A percentile compares a stretch with the other conserved stretches of the same genome.
Evolutionary conservation across 2,113 vertebrate genomes (phyloP).

Genomic region (Takifugu bimaculatus): DNA sequence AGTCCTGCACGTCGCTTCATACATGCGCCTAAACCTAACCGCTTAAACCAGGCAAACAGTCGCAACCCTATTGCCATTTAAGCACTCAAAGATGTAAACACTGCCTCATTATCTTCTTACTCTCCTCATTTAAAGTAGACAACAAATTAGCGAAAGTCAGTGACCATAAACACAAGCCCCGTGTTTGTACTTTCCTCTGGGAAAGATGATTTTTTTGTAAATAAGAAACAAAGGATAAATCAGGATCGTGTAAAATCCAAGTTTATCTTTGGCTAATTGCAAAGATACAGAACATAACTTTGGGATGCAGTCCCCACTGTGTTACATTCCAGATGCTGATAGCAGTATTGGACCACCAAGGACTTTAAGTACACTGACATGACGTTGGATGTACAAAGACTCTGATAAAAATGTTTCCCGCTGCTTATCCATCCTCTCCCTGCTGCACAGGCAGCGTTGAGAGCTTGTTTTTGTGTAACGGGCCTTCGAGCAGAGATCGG

Average conservation of each 20-base stretch:
- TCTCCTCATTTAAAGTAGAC: slow-evolving; percentile 48
- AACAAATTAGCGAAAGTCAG: slow-evolving; percentile 64
- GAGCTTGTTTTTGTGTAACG: slow-evolving; percentile 1
- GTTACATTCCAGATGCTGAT: slow-evolving; percentile 75
- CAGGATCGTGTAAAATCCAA: slow-evolving; percentile 60
- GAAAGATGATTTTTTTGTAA: slow-evolving; percentile 69
- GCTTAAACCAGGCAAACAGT: slow-evolving; percentile 39
- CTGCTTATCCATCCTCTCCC: slow-evolving; percentile 42
- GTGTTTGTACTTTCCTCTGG: slow-evolving; percentile 70
- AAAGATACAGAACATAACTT: slow-evolving; percentile 53
- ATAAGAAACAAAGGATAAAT: slow-evolving; percentile 68
- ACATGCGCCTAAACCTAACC: slow-evolving; percentile 11
- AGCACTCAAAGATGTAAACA: slow-evolving; percentile 46
- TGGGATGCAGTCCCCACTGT: slow-evolving; percentile 51
- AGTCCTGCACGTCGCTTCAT: slow-evolving; percentile 29
- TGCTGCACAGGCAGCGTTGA: slow-evolving; percentile 29
- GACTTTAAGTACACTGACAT: slow-evolving; percentile 65
- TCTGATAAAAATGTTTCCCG: slow-evolving; percentile 68
- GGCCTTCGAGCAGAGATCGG: neutral
- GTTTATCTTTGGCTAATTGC: slow-evolving; percentile 78
- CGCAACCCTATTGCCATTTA: slow-evolving; percentile 31
- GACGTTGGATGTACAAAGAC: slow-evolving; percentile 63
- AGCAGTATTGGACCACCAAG: slow-evolving; percentile 74
- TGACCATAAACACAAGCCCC: slow-evolving; percentile 69
- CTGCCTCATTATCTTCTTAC: slow-evolving; percentile 51